Base-by-base conservation (phyloP, 2,113 vertebrate genomes). In the Phodopus roborovskii region DNA sequence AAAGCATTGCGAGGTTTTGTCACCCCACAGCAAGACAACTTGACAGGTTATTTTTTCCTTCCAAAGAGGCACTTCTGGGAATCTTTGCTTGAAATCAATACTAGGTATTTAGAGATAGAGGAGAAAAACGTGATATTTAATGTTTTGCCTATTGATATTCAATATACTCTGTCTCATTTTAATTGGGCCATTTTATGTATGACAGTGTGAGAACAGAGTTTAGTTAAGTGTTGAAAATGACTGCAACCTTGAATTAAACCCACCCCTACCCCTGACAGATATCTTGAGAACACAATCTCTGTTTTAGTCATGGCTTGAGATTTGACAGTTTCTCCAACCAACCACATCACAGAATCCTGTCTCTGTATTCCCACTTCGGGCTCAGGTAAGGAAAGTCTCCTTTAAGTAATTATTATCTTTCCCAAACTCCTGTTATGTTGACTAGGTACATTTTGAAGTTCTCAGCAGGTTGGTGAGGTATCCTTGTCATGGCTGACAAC, bases 11-110 rank as follows among this genome's bases (percentile, higher is more conserved):
- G 4, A 66, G 8, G 58, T 39, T 81, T 86, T 85, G 42, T n/a
- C 68, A 73, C 30, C 17, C 4, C 0, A 15, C 24, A 3, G 10
- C 20, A 70, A 75, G 71, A 93, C 9, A 96, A 85, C 22, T 70
- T 96, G 39, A 64, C 81, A 97, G 7, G 77, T 64, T 73, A 60
- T 75, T 13, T 2, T 92, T 95, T 86, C 71, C 53, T 86, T 95
- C 4, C 66, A 71, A 81, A 82, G 19, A 94, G 3, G 33, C 12
- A 68, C 70, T 68, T n/a, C 26, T 5, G 48, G 12, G n/a, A 5
- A 50, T 5, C 7, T 79, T 53, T 89, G 92, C 82, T 82, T 4
- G 12, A 89, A 90, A 87, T 75, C 9, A 92, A 17, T 53, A 22
- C 4, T 45, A 82, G 16, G 3, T 87, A 15, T 73, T 58, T 56